Base-by-base conservation (phyloP, 1,140 invertebrate species). In the Coboldia fuscipes region DNA sequence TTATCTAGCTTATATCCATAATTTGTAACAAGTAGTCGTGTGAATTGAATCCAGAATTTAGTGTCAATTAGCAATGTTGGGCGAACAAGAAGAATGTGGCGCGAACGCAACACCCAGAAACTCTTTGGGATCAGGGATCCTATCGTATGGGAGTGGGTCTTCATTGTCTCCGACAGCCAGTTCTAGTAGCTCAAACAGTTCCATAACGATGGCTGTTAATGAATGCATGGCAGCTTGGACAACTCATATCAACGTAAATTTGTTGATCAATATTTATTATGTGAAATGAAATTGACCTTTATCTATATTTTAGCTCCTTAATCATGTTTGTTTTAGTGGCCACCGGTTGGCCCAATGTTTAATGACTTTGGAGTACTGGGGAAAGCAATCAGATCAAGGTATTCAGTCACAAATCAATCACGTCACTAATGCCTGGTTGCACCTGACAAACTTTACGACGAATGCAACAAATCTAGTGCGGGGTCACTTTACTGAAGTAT, bases 161-260 rank as follows among this genome's bases (percentile, higher is more conserved):
- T 46, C 45, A 21, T 39, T 47, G 31, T 47, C 45, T 5, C 36
- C 36, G 5, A 33, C 36, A 19, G 31, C 35, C 3, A 36, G 35
- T n/a, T 41, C 42, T 13, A 47, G 45, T 30, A 42, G 40, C 3
- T 37, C 41, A 0, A 20, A 42, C 15, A 37, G 37, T 20, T 40
- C 36, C 4, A 33, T 34, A 7, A 56, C 65, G 50, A 57, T 60
- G 34, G 64, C 68, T 36, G 56, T 69, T 30, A 61, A 61, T 35
- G 68, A 72, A 42, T 70, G 68, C 48, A 57, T 71, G 28, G 61
- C 63, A 35, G 66, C 64, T 45, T 72, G 70, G 70, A 57, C 70
- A 7, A 58, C 58, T 41, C 72, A 72, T 57, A 54, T 70, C 38
- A 65, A 70, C 55, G 67, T 69, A 40, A 41, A 39, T 17, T 16